Evolutionary conservation across 2,797 vertebrate species (phyloP).

Genomic region (Silurus aristotelis): DNA sequence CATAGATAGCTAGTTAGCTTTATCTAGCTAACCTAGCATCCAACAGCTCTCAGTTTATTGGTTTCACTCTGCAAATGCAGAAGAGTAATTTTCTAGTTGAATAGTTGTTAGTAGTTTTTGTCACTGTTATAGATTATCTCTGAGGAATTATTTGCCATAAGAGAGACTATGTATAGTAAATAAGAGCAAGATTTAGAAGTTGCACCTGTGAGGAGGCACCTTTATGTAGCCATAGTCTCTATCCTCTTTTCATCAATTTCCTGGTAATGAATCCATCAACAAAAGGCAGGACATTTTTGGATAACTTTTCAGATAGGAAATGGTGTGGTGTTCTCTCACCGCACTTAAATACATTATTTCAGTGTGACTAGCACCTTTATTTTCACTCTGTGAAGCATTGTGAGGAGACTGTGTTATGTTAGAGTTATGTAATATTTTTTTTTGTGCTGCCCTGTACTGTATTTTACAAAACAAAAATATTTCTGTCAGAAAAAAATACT

Average conservation of each 20-base stretch:
- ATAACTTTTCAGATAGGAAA: neutral
- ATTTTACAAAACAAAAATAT: neutral
- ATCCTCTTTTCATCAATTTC: neutral
- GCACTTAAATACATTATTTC: neutral
- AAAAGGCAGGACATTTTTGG: neutral
- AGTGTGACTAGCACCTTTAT: neutral
- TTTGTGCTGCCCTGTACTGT: neutral
- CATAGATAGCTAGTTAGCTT: neutral
- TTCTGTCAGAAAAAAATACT: neutral
- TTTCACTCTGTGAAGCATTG: neutral
- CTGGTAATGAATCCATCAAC: neutral
- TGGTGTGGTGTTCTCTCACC: neutral
- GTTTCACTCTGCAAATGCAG: neutral
- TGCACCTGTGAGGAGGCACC: neutral
- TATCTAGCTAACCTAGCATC: neutral
- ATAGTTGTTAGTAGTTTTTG: neutral
- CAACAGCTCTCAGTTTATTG: neutral
- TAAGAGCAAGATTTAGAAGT: neutral
- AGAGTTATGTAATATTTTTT: neutral
- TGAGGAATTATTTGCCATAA: neutral
- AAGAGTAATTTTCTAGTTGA: neutral
- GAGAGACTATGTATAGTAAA: neutral
- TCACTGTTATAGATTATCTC: neutral
- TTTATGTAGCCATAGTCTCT: neutral
- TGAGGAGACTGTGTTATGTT: neutral